Percentiles rank a stretch among this genome's conserved stretches.
These are phyloP conservation scores for Clarias platycephalus DNA, from an alignment of 2,797 vertebrate genomes.

Conservation along the genomic window DNA sequence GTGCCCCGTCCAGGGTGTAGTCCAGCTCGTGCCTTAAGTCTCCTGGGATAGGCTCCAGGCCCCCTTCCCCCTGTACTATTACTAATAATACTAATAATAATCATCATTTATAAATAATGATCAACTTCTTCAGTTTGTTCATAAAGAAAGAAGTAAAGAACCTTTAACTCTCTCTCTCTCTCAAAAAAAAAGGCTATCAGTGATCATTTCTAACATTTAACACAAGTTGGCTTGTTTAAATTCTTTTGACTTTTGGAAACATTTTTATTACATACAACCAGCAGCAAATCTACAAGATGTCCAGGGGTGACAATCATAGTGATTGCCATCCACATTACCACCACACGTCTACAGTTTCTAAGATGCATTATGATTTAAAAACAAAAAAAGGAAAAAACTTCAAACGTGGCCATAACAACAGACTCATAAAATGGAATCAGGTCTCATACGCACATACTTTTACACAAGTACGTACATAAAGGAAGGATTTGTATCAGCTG, in stretches of 20 bases:
- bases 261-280: not conserved
- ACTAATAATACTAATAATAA: no score
- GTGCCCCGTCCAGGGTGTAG: no score
- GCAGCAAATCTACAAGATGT: no score
- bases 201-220: not conserved
- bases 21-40: no score
- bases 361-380: not conserved
- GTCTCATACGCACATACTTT: no score
- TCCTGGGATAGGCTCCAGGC: no score
- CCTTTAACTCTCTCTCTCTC: not conserved
- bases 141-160: not conserved
- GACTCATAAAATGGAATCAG: not conserved
- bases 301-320: not conserved
- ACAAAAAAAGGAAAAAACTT: not conserved
- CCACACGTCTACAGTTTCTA: not conserved
- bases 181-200: not conserved
- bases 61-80: no score
- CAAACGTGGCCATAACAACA: not conserved
- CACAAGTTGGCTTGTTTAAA: not conserved
- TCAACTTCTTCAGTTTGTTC: not conserved
- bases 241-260: no score
- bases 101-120: no score
- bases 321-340: no score
- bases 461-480: not conserved
- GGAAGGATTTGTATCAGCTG: not conserved